Percentiles rank a stretch among this genome's conserved stretches.
These are phyloP conservation scores for Drosophila kanekoi DNA, from an alignment of 2,888 invertebrate genomes.

Conservation along the genomic window DNA sequence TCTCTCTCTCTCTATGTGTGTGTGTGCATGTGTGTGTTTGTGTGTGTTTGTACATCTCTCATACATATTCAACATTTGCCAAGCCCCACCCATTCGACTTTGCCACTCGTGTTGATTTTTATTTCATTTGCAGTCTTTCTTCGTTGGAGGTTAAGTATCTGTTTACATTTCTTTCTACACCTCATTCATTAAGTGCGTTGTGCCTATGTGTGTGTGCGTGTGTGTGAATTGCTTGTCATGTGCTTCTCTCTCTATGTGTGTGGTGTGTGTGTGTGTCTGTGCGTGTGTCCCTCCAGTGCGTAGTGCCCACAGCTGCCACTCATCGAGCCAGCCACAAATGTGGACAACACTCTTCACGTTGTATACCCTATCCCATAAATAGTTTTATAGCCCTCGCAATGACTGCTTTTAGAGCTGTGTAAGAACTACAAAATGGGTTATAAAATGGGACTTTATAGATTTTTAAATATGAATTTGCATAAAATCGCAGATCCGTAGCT, in stretches of 20 bases:
- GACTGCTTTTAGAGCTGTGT: not conserved
- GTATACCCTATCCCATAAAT: slow-evolving; percentile 17
- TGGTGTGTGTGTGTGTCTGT: slow-evolving; percentile 14
- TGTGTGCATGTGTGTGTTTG: slow-evolving; percentile 11
- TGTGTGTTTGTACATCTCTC: slow-evolving; percentile 31
- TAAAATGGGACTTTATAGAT: slow-evolving; percentile 5
- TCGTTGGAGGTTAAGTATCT: slow-evolving; percentile 71
- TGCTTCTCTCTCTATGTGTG: slow-evolving; percentile 1
- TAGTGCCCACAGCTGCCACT: slow-evolving; percentile 36
- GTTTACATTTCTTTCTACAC: slow-evolving; percentile 70
- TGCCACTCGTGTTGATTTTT: slow-evolving; percentile 65
- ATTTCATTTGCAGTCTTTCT: slow-evolving; percentile 66
- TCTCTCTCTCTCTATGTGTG: not conserved
- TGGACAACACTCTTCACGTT: slow-evolving; percentile 14
- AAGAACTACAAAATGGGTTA: not conserved
- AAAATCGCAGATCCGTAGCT: too few relatives aligned
- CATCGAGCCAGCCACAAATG: slow-evolving; percentile 17
- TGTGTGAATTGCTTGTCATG: slow-evolving; percentile 17
- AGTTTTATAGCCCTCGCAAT: slow-evolving; percentile 16
- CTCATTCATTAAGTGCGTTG: slow-evolving; percentile 63
- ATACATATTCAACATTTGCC: slow-evolving; percentile 48
- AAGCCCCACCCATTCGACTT: slow-evolving; percentile 27
- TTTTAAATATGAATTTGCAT: not conserved
- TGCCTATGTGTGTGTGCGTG: slow-evolving; percentile 21
- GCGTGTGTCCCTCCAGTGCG: slow-evolving; percentile 18